Conservation (phyloP, 2,888 invertebrate genomes). For the Synanthedon andrenaeformis region DNA sequence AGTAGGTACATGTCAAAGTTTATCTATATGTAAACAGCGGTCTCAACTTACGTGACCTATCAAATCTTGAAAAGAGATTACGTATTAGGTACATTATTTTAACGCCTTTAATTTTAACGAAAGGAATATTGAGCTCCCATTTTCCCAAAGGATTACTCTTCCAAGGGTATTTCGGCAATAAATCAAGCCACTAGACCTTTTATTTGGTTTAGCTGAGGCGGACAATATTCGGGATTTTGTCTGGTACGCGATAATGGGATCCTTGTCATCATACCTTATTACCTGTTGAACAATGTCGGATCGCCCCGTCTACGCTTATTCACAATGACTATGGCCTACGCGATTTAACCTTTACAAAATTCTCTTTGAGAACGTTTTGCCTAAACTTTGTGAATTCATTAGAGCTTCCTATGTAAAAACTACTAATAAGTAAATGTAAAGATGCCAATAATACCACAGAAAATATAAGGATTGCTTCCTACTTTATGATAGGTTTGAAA, state of each 20-base stretch:
- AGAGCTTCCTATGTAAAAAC: no score
- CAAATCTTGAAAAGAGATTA: no score
- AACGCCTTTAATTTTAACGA: not conserved
- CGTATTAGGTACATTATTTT: no score
- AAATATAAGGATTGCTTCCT: no score
- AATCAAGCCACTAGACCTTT: conserved; percentile 33
- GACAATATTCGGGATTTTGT: conserved; percentile 18
- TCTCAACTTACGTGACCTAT: no score
- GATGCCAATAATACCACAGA: no score
- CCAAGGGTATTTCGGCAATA: conserved; percentile 35
- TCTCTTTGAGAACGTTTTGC: no score
- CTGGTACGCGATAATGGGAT: conserved; percentile 32
- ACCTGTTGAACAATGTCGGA: conserved; percentile 29
- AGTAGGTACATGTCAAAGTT: not conserved
- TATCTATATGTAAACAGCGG: no score
- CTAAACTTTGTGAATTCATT: no score
- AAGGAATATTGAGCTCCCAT: not conserved
- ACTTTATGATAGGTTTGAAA: no score
- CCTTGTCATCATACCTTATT: conserved; percentile 41
- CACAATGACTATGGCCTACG: not conserved
- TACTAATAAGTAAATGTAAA: no score
- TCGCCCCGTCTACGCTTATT: not conserved
- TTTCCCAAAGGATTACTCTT: not conserved
- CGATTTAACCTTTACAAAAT: no score
- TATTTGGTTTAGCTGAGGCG: conserved; percentile 19